These are phyloP conservation scores for Parauchenoglanis ngamensis DNA, from an alignment of 2,797 vertebrate genomes.

Conservation along the genomic window DNA sequence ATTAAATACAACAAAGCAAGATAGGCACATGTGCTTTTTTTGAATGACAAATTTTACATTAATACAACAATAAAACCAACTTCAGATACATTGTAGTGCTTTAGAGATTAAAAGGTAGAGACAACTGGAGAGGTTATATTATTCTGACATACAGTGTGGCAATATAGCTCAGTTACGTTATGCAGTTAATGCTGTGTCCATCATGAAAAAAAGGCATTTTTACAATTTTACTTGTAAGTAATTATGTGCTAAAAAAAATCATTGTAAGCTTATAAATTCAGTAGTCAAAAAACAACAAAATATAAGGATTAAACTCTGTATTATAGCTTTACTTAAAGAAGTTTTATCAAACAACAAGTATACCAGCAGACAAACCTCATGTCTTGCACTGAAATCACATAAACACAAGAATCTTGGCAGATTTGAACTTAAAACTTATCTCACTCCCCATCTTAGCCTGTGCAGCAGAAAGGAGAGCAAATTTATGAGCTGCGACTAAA, in stretches of 20 bases:
- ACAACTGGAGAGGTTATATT: not conserved
- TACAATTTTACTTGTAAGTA: not conserved
- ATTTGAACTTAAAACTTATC: constrained; percentile 60
- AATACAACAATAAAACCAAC: not conserved
- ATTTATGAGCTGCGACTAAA: constrained; percentile 60
- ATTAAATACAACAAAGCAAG: not conserved
- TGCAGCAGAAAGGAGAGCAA: constrained; percentile 50
- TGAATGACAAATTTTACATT: not conserved
- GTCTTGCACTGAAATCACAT: constrained; percentile 61
- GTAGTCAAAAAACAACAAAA: not conserved
- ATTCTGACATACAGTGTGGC: not conserved
- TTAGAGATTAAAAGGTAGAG: not conserved
- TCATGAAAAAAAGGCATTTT: not conserved
- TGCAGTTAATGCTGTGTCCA: not conserved
- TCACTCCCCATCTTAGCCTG: constrained; percentile 55
- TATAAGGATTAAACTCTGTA: not conserved
- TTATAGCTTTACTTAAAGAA: not conserved
- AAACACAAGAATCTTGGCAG: constrained; percentile 59
- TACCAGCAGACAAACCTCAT: constrained; percentile 53
- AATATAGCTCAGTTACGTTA: not conserved
- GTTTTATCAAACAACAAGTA: constrained; percentile 40
- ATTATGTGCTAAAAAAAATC: not conserved
- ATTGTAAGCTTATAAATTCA: not conserved
- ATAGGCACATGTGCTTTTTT: not conserved
- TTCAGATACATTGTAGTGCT: not conserved